These are phyloP conservation scores for Spinus olivaceus DNA, from an alignment of 2,797 vertebrate genomes.

Conservation along the genomic window DNA sequence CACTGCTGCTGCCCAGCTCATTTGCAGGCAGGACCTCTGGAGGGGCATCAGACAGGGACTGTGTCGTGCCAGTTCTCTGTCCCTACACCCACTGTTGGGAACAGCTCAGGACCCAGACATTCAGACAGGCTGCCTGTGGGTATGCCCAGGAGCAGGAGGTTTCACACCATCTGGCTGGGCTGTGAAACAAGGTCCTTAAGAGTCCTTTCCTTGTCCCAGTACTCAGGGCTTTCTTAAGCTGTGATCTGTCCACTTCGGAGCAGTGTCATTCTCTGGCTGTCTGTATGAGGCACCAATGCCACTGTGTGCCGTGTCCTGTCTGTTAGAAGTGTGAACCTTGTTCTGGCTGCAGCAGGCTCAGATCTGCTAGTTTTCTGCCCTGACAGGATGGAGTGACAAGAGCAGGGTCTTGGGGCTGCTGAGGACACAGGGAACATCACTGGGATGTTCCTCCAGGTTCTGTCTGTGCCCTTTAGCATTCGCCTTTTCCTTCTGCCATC, in stretches of 20 bases:
- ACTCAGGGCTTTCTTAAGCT: neutral
- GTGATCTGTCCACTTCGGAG: neutral
- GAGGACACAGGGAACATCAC: neutral
- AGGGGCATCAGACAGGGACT: neutral
- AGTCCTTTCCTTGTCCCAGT: neutral
- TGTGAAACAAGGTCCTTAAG: neutral
- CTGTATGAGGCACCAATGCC: accelerated
- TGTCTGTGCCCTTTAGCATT: neutral
- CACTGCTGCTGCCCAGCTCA: neutral
- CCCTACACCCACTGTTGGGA: neutral
- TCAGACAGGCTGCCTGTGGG: neutral
- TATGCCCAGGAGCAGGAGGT: neutral
- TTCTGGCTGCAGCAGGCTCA: neutral
- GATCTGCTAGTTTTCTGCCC: neutral
- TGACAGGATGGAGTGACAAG: neutral
- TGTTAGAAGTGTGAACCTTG: neutral
- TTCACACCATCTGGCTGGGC: neutral
- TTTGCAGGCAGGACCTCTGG: neutral
- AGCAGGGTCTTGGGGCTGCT: neutral
- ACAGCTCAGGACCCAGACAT: neutral
- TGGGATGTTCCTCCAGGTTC: neutral
- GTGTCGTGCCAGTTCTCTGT: neutral
- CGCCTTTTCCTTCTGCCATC: neutral
- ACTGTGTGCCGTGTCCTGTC: neutral
- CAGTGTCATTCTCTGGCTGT: neutral